phyloP scores from a whole-genome alignment of 2,797 vertebrate genomes.

The Liasis olivaceus region DNA sequence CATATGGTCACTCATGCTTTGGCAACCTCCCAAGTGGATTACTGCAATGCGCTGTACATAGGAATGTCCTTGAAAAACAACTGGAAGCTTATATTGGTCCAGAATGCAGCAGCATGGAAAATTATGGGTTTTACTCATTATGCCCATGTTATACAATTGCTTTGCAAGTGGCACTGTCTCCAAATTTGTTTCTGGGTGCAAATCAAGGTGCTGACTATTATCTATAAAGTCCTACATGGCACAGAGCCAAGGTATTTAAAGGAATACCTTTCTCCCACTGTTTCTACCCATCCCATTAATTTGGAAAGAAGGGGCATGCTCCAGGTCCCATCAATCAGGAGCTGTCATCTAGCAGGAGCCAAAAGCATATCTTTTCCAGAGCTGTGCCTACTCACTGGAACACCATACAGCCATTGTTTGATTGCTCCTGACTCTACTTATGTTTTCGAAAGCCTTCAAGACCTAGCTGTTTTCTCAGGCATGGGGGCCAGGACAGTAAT shows the following conservation, averaged over 20 bases:
- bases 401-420: neutral
- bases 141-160: too few relatives aligned
- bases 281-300: neutral
- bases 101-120: neutral
- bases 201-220: neutral
- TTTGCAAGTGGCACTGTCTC: too few relatives aligned
- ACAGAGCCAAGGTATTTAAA: neutral
- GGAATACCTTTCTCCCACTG: neutral
- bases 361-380: neutral
- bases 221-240: neutral
- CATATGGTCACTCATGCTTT: neutral
- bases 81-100: neutral
- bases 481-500: neutral
- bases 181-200: neutral
- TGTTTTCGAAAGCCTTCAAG: neutral
- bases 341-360: neutral
- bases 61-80: neutral
- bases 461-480: neutral
- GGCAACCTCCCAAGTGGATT: neutral
- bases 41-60: neutral
- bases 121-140: neutral
- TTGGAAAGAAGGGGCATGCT: neutral
- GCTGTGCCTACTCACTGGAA: neutral
- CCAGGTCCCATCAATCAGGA: neutral
- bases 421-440: neutral